Evolutionary conservation across 2,113 vertebrate species (phyloP).

Genomic region (Prochilodus magdalenae): DNA sequence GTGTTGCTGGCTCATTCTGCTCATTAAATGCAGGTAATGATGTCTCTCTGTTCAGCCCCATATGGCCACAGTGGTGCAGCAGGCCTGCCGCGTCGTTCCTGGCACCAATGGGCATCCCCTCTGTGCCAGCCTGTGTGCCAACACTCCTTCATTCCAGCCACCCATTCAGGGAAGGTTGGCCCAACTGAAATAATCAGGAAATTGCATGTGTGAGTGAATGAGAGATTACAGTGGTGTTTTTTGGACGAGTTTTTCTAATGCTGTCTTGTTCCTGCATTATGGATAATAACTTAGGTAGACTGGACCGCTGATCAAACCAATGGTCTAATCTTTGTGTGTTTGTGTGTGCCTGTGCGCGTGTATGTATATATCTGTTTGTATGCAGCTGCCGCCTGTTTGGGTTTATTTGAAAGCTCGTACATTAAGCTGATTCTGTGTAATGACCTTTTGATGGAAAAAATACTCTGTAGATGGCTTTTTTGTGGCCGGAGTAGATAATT

Average conservation of each 20-base stretch:
- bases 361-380: no score
- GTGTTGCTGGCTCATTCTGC: background rate
- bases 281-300: no score
- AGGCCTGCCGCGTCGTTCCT: constrained; percentile 23
- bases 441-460: background rate
- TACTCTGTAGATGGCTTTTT: no score
- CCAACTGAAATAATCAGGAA: constrained; percentile 12
- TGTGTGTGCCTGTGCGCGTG: no score
- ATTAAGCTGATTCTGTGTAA: background rate
- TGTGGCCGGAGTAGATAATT: background rate
- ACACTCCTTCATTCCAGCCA: constrained; percentile 1
- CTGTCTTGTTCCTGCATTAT: background rate
- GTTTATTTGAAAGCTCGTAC: background rate
- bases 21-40: background rate
- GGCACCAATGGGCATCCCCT: constrained; percentile 28
- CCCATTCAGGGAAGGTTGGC: constrained; percentile 25
- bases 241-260: background rate
- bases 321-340: no score
- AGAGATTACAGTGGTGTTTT: background rate
- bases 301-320: no score
- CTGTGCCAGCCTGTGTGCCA: constrained; percentile 17
- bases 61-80: constrained; percentile 15
- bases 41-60: background rate
- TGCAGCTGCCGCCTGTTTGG: background rate
- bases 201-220: background rate